These are phyloP conservation scores for Callinectes sapidus DNA, from an alignment of 2,888 invertebrate species.

Conservation along the genomic window DNA sequence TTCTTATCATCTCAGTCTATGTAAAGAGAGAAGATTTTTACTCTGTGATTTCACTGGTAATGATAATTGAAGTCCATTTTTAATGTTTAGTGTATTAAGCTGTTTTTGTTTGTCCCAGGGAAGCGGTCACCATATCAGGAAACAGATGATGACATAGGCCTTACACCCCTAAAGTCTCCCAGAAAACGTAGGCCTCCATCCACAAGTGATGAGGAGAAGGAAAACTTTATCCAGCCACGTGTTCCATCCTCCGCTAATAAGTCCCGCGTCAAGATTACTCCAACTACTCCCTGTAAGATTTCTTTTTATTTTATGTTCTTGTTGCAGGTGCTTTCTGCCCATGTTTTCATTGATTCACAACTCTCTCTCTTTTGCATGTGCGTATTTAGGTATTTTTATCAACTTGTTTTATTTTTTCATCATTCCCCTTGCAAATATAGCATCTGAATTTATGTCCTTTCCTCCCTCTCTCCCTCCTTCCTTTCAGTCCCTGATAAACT, in stretches of 20 bases:
- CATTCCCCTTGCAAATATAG: too few species aligned
- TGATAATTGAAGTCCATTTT: neutral
- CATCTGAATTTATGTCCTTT: too few species aligned
- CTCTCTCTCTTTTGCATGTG: neutral
- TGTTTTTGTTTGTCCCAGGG: neutral
- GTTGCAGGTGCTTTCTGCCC: neutral
- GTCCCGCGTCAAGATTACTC: constrained; percentile 64
- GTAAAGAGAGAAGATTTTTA: too few species aligned
- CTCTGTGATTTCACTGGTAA: neutral
- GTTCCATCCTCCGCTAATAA: constrained; percentile 70
- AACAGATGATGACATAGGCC: constrained; percentile 28
- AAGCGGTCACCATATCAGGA: constrained; percentile 43
- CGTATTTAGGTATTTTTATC: neutral
- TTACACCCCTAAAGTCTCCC: constrained; percentile 67
- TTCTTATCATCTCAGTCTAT: too few species aligned
- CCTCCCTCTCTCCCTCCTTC: neutral
- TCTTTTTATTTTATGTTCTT: neutral
- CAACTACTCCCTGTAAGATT: constrained; percentile 60
- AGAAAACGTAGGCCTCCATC: constrained; percentile 61
- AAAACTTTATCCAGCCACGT: constrained; percentile 71
- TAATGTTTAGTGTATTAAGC: neutral
- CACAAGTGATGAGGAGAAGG: constrained; percentile 61
- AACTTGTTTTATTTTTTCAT: too few species aligned
- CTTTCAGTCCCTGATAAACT: constrained; percentile 68
- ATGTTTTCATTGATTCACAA: neutral